phyloP scores from a whole-genome alignment of 2,797 vertebrate species.

The Melanotaenia boesemani region DNA sequence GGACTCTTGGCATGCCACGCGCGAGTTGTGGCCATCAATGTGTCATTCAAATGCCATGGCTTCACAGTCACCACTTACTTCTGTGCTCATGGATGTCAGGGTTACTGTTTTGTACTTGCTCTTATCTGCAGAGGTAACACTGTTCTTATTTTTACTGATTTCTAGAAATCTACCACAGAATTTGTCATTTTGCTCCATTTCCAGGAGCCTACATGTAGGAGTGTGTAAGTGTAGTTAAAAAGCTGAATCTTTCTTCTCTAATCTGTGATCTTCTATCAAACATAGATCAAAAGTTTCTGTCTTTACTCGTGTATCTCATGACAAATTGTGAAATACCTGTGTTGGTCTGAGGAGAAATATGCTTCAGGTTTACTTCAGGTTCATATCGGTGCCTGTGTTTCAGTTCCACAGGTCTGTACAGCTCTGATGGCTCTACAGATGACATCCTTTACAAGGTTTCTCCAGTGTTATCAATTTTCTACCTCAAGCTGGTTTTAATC shows the following conservation, averaged over 20 bases:
- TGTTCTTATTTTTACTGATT: constrained; percentile 21
- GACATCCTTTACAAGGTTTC: no score
- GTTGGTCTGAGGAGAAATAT: no score
- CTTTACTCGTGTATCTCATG: no score
- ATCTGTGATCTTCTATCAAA: neutral
- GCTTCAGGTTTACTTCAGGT: no score
- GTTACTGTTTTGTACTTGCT: constrained; percentile 58
- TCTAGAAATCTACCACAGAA: constrained; percentile 14
- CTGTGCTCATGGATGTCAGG: constrained; percentile 67
- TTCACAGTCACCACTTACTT: constrained; percentile 75
- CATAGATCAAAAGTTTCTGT: neutral
- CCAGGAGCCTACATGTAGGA: neutral
- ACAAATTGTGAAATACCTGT: no score
- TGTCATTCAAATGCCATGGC: constrained; percentile 84
- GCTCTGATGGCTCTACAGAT: no score
- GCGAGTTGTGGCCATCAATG: constrained; percentile 79
- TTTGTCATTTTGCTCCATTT: neutral
- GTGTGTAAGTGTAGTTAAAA: neutral
- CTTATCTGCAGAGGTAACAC: constrained; percentile 46
- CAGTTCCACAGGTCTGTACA: no score
- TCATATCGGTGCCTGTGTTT: no score
- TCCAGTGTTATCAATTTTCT: no score
- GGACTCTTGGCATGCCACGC: constrained; percentile 83
- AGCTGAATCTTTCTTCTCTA: neutral
- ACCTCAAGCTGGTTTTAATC: no score